Conservation (phyloP, 2,113 vertebrate species). For the Scolopax mira region DNA sequence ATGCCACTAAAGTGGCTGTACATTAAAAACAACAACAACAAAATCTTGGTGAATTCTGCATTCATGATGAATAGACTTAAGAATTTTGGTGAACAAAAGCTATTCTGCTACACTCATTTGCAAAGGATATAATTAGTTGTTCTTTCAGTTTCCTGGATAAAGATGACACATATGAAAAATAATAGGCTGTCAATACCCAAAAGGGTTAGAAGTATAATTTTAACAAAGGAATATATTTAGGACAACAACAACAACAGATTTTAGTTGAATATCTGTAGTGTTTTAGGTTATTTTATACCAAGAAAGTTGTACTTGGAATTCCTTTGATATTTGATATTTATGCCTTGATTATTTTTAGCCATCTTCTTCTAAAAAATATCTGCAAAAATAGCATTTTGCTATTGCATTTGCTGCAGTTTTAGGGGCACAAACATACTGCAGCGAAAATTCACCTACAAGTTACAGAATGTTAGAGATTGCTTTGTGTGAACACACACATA, state of each 20-base stretch:
- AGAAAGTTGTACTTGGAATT: slow-evolving; percentile 29
- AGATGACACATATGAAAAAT: slow-evolving; percentile 75
- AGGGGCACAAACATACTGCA: neutral
- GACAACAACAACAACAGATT: slow-evolving; percentile 59
- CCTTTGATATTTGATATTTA: neutral
- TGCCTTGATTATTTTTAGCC: slow-evolving; percentile 25
- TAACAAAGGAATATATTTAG: slow-evolving; percentile 67
- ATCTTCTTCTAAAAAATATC: neutral
- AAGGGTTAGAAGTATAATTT: slow-evolving; percentile 61
- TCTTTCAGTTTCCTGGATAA: slow-evolving; percentile 70
- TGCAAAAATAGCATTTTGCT: neutral
- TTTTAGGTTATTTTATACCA: slow-evolving; percentile 4
- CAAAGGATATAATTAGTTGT: slow-evolving; percentile 84
- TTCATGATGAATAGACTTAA: slow-evolving; percentile 66
- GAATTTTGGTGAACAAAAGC: slow-evolving; percentile 70
- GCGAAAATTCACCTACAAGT: neutral
- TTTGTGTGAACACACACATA: neutral
- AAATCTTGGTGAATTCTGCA: slow-evolving; percentile 17
- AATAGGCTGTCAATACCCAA: slow-evolving; percentile 74
- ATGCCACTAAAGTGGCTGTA: slow-evolving; percentile 15
- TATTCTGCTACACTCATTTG: slow-evolving; percentile 68
- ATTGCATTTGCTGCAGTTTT: neutral
- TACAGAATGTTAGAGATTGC: neutral
- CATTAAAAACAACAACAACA: slow-evolving; percentile 25
- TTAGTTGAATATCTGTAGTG: slow-evolving; percentile 3